phyloP scores from a whole-genome alignment of 2,113 vertebrate species.

The Semnornis frantzii region DNA sequence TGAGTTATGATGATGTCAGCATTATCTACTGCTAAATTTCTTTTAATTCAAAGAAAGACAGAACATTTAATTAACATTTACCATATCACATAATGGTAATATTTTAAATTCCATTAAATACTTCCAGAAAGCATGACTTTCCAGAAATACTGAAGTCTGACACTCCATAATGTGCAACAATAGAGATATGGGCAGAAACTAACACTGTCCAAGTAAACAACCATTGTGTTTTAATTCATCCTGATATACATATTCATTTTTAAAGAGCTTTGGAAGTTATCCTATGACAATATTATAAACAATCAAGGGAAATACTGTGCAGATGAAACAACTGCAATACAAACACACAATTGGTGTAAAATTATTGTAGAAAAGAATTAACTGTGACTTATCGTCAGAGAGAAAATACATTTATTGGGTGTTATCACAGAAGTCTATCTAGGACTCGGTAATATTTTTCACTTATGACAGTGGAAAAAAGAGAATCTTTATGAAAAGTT shows the following conservation, averaged over 20 bases:
- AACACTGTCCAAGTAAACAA: neutral
- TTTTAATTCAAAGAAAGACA: neutral
- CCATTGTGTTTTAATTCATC: neutral
- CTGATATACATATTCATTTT: neutral
- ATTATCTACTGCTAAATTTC: neutral
- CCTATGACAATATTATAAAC: neutral
- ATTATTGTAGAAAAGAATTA: neutral
- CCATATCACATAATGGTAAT: neutral
- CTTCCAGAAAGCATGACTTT: neutral
- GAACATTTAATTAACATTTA: neutral
- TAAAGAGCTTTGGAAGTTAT: neutral
- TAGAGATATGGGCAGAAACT: neutral
- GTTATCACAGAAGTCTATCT: neutral
- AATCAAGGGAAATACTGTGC: neutral
- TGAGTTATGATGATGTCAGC: neutral
- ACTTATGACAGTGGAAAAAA: neutral
- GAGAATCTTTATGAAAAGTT: neutral
- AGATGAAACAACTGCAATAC: neutral
- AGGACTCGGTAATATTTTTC: neutral
- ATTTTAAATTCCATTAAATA: constrained; percentile 10
- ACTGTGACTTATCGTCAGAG: neutral
- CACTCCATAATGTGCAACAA: neutral
- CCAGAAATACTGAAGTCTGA: neutral
- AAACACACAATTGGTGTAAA: neutral
- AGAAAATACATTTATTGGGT: neutral